These are phyloP conservation scores for Chrysomela aeneicollis DNA, from an alignment of 2,888 invertebrate species.

Conservation along the genomic window DNA sequence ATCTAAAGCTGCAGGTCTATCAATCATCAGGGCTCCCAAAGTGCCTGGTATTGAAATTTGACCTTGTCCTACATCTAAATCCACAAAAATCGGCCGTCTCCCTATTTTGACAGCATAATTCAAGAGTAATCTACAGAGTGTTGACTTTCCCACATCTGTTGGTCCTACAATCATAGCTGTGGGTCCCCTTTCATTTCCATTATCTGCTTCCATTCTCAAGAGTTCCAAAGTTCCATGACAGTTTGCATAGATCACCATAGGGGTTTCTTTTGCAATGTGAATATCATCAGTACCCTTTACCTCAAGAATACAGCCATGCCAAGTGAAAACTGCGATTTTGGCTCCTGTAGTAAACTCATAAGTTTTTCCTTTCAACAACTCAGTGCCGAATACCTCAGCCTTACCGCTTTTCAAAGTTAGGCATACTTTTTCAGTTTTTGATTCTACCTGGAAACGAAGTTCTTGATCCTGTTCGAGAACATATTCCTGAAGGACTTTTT, in stretches of 20 bases:
- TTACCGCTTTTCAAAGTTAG: conserved; percentile 87
- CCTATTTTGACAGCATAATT: conserved; percentile 96
- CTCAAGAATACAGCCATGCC: conserved; percentile 91
- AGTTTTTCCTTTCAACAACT: conserved; percentile 89
- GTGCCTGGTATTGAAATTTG: conserved; percentile 92
- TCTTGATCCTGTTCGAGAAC: conserved; percentile 88
- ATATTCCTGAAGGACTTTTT: conserved; percentile 69
- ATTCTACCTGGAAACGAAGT: conserved; percentile 93
- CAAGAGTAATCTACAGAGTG: conserved; percentile 80
- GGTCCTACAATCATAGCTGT: conserved; percentile 93
- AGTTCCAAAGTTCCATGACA: conserved; percentile 95
- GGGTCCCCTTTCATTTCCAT: conserved; percentile 77
- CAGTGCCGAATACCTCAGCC: conserved; percentile 97
- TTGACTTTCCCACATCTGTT: conserved; percentile 95
- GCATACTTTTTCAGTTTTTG: conserved; percentile 82
- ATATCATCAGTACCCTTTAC: conserved; percentile 91
- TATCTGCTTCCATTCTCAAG: conserved; percentile 83
- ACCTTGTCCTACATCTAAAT: conserved; percentile 95
- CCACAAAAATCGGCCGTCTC: conserved; percentile 89
- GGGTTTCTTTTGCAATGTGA: conserved; percentile 95
- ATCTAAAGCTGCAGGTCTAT: conserved; percentile 91
- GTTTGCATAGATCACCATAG: conserved; percentile 95
- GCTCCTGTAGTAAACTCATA: conserved; percentile 90
- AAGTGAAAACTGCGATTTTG: conserved; percentile 95
- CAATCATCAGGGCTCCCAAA: conserved; percentile 86